These are phyloP conservation scores for Cetoscarus ocellatus DNA, from an alignment of 2,797 vertebrate species.

Conservation along the genomic window DNA sequence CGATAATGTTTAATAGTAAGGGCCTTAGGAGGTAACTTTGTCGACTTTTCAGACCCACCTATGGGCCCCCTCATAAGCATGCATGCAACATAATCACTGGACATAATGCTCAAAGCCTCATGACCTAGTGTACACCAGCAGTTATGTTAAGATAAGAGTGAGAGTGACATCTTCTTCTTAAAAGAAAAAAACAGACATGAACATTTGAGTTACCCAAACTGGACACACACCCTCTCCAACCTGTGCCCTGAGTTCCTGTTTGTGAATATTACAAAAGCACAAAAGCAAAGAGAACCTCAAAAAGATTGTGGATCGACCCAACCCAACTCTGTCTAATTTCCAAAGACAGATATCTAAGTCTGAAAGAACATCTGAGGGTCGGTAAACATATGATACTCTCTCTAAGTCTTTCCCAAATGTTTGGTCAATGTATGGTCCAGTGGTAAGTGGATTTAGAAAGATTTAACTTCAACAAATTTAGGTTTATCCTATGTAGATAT, in stretches of 20 bases:
- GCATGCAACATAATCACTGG: neutral
- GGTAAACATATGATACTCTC: neutral
- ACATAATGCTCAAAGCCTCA: neutral
- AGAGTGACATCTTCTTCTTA: neutral
- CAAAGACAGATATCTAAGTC: neutral
- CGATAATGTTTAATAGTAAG: too few relatives aligned
- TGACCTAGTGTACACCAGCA: neutral
- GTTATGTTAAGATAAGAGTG: neutral
- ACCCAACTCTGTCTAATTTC: too few relatives aligned
- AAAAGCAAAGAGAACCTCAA: neutral
- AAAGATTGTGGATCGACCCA: neutral
- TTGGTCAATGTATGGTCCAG: constrained; percentile 14
- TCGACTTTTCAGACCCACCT: too few relatives aligned
- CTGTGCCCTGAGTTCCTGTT: neutral
- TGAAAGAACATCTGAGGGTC: neutral
- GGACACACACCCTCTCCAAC: neutral
- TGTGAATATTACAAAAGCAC: neutral
- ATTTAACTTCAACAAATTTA: neutral
- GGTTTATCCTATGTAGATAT: neutral
- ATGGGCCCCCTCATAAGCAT: neutral
- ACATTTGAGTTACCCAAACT: neutral
- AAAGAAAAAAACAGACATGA: neutral
- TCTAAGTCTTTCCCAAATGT: constrained; percentile 13
- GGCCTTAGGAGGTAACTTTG: too few relatives aligned
- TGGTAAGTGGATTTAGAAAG: constrained; percentile 1